Conservation (phyloP, 2,888 invertebrate species). For the Alloplasta piceator region DNA sequence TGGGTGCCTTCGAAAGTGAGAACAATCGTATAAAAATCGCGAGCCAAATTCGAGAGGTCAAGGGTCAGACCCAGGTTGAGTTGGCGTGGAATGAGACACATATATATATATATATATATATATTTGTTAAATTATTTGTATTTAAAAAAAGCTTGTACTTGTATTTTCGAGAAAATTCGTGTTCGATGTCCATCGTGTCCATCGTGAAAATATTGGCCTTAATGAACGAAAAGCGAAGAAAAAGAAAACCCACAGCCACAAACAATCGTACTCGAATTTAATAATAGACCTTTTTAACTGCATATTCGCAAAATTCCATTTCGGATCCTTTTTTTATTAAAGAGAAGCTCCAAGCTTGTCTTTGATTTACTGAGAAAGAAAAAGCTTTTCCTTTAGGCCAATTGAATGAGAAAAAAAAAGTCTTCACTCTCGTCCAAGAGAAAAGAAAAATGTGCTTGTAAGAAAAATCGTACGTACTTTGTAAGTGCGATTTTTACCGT, state of each 20-base stretch:
- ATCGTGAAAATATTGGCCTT: constrained; percentile 56
- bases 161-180: constrained; percentile 68
- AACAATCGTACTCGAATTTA: not conserved
- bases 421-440: not conserved
- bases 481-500: constrained; percentile 67
- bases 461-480: constrained; percentile 63
- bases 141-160: constrained; percentile 70
- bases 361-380: too few relatives aligned
- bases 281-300: not conserved
- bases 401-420: too few relatives aligned
- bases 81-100: not conserved
- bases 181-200: not conserved
- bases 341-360: too few relatives aligned
- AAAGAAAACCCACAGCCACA: not conserved
- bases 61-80: too few relatives aligned
- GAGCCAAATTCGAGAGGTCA: too few relatives aligned
- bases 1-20: too few relatives aligned
- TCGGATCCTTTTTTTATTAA: too few relatives aligned
- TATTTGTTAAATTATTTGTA: constrained; percentile 71
- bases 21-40: too few relatives aligned
- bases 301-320: too few relatives aligned
- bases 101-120: constrained; percentile 64
- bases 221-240: constrained; percentile 39
- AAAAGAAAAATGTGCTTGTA: constrained; percentile 10
- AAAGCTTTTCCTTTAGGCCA: too few relatives aligned